A percentile compares a stretch with the other conserved stretches of the same genome.
These are phyloP conservation scores for Tetragnatha versicolor DNA, from an alignment of 1,140 invertebrate species.

Conservation along the genomic window DNA sequence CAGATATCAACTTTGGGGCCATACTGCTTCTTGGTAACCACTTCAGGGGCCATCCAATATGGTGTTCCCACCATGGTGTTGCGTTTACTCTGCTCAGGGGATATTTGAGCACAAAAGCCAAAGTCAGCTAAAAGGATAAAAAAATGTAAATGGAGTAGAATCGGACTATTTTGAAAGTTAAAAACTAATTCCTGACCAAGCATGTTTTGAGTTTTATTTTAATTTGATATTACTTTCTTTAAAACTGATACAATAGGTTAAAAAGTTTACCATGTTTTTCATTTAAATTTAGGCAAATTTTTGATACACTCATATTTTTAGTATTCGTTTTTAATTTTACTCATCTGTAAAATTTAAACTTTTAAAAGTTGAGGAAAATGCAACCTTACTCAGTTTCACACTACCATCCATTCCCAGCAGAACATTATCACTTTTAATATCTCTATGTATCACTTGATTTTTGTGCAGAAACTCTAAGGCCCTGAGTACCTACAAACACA, in stretches of 20 bases:
- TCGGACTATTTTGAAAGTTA: no score
- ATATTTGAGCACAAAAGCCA: constrained; percentile 85
- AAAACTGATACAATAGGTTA: no score
- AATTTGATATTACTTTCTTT: no score
- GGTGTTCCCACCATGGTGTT: constrained; percentile 91
- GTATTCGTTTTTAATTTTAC: background rate
- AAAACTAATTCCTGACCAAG: no score
- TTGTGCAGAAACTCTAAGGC: constrained; percentile 77
- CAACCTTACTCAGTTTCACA: constrained; percentile 81
- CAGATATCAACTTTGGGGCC: constrained; percentile 73
- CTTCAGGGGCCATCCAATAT: constrained; percentile 88
- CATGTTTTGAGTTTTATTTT: no score
- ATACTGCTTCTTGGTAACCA: constrained; percentile 71
- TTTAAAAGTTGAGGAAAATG: background rate
- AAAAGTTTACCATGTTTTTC: no score
- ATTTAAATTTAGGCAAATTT: no score
- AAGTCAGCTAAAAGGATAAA: constrained; percentile 84
- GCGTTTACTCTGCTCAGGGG: constrained; percentile 82
- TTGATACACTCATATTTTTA: background rate
- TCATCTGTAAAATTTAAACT: background rate
- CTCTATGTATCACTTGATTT: constrained; percentile 81
- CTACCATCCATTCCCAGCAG: constrained; percentile 94
- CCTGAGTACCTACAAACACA: constrained; percentile 69
- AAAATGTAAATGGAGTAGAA: no score
- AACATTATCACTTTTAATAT: constrained; percentile 97